These are phyloP conservation scores for Argopecten irradians DNA, from an alignment of 1,140 invertebrate species.

Conservation along the genomic window DNA sequence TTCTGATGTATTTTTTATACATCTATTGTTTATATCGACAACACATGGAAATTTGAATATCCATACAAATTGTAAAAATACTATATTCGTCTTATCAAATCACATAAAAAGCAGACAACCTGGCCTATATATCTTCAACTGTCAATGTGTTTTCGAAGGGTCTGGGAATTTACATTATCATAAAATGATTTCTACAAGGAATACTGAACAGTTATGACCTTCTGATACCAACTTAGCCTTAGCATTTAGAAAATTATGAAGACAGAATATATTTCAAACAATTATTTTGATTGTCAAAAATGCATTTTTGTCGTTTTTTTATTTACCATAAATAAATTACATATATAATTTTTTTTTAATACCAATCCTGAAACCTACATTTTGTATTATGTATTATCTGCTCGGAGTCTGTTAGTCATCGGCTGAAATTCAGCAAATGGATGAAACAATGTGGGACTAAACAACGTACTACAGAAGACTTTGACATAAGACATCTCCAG, in stretches of 20 bases:
- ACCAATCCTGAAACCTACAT: not conserved
- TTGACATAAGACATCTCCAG: not conserved
- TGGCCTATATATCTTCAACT: no score
- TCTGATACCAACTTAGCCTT: no score
- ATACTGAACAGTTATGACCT: no score
- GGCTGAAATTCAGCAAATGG: not conserved
- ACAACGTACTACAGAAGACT: not conserved
- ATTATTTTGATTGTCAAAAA: no score
- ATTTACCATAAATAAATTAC: no score
- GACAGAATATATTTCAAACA: no score
- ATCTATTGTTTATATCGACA: constrained; percentile 2
- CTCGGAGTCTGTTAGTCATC: not conserved
- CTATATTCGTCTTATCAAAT: constrained; percentile 23
- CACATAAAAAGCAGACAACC: constrained; percentile 11
- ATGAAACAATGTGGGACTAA: not conserved
- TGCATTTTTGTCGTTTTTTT: no score
- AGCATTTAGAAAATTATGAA: no score
- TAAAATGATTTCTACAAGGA: no score
- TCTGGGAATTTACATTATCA: no score
- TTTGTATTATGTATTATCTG: not conserved
- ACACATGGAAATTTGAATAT: constrained; percentile 23
- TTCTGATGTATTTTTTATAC: not conserved
- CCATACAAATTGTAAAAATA: constrained; percentile 23
- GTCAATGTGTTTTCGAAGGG: no score
- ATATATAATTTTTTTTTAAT: not conserved